phyloP scores from a whole-genome alignment of 2,888 invertebrate genomes.

The Drosophila formosana region DNA sequence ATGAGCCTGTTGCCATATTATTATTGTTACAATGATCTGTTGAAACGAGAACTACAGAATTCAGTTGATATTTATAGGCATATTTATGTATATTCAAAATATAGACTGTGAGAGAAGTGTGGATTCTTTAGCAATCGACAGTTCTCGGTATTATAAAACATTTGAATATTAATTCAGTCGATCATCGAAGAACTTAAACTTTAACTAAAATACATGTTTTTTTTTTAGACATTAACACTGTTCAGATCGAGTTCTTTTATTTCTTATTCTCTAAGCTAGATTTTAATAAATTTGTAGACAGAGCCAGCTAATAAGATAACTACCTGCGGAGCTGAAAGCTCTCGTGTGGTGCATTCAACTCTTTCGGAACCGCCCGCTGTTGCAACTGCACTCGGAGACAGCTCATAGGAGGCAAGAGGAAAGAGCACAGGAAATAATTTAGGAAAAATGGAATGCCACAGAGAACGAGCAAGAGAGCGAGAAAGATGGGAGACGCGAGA shows the following conservation, averaged over 20 bases:
- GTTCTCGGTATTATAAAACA: neutral
- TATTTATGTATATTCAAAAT: too few species aligned
- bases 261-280: neutral
- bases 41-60: neutral
- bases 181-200: too few species aligned
- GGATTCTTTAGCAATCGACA: too few species aligned
- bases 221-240: neutral
- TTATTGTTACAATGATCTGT: constrained; percentile 8
- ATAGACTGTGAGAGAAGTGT: too few species aligned
- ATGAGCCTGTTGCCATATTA: constrained; percentile 3
- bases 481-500: neutral
- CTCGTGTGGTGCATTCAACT: constrained; percentile 51
- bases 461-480: neutral
- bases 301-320: constrained; percentile 10
- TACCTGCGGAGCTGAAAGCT: constrained; percentile 7
- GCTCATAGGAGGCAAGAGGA: neutral
- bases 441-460: constrained; percentile 50
- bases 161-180: neutral
- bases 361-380: constrained; percentile 33
- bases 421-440: constrained; percentile 70
- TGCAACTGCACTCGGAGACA: constrained; percentile 12
- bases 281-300: neutral
- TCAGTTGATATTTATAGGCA: neutral
- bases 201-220: too few species aligned
- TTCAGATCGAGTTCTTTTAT: too few species aligned